Evolutionary conservation across 1,140 invertebrate species (phyloP), one percentile per base, ranked within the genome.

Genomic region (Thrips palmi): DNA sequence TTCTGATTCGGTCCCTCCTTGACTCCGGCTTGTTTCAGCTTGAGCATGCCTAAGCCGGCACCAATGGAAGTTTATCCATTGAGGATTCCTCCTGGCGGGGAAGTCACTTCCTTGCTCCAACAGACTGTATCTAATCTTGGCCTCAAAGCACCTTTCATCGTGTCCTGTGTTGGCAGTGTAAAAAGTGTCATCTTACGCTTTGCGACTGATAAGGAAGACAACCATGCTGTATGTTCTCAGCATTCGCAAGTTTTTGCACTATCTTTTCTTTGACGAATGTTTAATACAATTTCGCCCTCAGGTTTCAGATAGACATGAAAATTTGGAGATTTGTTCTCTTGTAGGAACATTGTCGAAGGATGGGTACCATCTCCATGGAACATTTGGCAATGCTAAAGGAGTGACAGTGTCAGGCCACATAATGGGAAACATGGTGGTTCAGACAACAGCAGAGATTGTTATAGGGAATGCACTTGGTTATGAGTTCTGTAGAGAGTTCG

Each of bases 131-230:
- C 44, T 14, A 24, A 45, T 5, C 45, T 53, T 12, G 39, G 46
- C 1, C 45, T 59, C 7, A 45, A 48, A n/a, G 51, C 59, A 14
- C 57, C 52, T 12, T 60, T 58, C 42, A 45, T 64, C n/a, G 36
- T 63, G 25, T 56, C 56, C 7, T 61, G 59, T 49, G 53, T 54
- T 33, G 61, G 60, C 4, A 62, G 59, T 46, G 48, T 64, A n/a
- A 54, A 49, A 5, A 51, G 49, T 30, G 56, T 54, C 4, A 58
- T 45, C 1, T 48, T 64, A 7, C 49, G 61, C n/a, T 52, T 60
- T 45, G 59, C 61, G 7, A 45, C 48, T 14, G 30, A 35, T 19
- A 7, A 43, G 10, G 32, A 12, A n/a, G 30, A 37, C 30, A 15
- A 15, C 3, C 14, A 39, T 37, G 23, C 28, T 40, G 24, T 29